Evolutionary conservation across 2,888 invertebrate genomes (phyloP).

Genomic region (Platypus cylindrus): DNA sequence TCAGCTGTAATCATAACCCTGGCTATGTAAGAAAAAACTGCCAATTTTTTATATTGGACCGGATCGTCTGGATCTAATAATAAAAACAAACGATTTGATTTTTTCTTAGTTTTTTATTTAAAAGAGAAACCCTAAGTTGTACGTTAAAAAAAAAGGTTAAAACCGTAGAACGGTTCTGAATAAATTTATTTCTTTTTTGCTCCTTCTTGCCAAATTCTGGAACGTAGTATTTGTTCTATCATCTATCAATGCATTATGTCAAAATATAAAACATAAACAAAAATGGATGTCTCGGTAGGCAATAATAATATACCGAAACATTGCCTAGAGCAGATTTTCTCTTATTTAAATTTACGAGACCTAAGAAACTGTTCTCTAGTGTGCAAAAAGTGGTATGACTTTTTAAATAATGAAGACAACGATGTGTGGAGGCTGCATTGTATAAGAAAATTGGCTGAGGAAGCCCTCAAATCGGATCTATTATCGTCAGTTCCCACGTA

Average conservation of each 20-base stretch:
- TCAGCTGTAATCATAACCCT: conserved; percentile 12
- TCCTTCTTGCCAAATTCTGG: conserved; percentile 1
- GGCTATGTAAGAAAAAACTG: too few species aligned
- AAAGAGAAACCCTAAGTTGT: too few species aligned
- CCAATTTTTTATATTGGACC: too few species aligned
- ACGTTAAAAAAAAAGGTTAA: too few species aligned
- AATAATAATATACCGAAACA: conserved; percentile 62
- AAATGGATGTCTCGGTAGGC: conserved; percentile 45
- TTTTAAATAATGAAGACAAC: conserved; percentile 84
- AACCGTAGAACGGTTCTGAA: too few species aligned
- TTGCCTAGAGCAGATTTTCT: conserved; percentile 82
- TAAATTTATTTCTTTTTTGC: too few species aligned
- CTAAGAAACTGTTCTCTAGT: conserved; percentile 80
- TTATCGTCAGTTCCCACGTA: conserved; percentile 78
- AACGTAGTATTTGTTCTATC: too few species aligned
- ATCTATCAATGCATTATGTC: too few species aligned
- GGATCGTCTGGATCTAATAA: too few species aligned
- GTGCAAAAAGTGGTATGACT: conserved; percentile 86
- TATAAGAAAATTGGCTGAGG: conserved; percentile 73
- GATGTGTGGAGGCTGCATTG: conserved; percentile 92
- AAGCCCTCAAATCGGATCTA: conserved; percentile 79
- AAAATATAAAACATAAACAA: conserved; percentile 14
- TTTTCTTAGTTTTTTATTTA: too few species aligned
- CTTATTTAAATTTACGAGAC: conserved; percentile 77
- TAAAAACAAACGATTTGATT: too few species aligned